Conservation (phyloP, 2,888 invertebrate species). For the Koerneria pararmatus region DNA sequence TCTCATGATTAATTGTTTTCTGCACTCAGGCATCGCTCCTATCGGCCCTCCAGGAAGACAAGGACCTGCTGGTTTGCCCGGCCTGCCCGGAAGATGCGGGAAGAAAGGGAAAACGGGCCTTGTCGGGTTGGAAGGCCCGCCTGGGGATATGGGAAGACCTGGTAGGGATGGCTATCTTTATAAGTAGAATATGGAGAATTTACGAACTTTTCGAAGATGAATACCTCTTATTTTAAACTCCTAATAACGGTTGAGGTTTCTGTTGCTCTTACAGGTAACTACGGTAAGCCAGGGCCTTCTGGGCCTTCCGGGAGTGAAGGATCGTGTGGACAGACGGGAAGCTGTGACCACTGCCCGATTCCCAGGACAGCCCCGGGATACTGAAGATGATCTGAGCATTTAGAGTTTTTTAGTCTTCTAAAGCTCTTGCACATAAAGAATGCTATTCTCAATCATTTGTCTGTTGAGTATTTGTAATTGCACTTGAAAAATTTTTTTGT, state of each 20-base stretch:
- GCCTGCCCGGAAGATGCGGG: no score
- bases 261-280: conserved; percentile 32
- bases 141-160: conserved; percentile 37
- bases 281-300: conserved; percentile 49
- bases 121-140: no score
- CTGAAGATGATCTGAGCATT: conserved; percentile 26
- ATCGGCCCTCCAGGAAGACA: conserved; percentile 32
- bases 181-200: conserved; percentile 43
- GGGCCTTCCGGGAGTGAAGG: conserved; percentile 43
- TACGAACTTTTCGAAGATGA: neutral
- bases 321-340: conserved; percentile 42
- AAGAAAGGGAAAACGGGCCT: no score
- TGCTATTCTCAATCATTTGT: no score
- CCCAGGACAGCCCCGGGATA: conserved; percentile 56
- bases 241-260: neutral
- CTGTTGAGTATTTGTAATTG: no score
- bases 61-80: no score
- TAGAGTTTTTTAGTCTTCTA: no score
- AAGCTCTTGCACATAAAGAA: no score
- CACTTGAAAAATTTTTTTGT: no score
- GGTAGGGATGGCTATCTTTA: conserved; percentile 40
- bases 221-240: neutral
- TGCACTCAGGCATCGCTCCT: conserved; percentile 41
- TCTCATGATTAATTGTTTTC: no score
- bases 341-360: conserved; percentile 53